Evolutionary conservation across 2,113 vertebrate species (phyloP).

Genomic region (Entelurus aequoreus): DNA sequence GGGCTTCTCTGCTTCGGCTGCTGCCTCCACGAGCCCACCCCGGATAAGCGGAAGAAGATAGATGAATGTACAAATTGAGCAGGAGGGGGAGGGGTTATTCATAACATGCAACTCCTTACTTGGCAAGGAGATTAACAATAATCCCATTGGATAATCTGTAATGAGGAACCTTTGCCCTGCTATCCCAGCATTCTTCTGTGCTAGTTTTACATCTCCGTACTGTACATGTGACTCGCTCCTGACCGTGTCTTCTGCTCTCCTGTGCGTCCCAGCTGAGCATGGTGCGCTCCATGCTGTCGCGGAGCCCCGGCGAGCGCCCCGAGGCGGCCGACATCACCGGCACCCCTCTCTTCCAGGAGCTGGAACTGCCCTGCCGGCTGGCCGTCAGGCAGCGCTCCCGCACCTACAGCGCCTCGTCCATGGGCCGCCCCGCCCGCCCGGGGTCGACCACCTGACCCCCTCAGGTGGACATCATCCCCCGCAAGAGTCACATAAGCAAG

Average conservation of each 20-base stretch:
- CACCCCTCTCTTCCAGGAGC: conserved; percentile 84
- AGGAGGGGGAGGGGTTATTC: background rate
- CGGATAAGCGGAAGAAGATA: too few relatives aligned
- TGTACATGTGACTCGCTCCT: background rate
- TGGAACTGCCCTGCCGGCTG: conserved; percentile 82
- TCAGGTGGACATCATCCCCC: background rate
- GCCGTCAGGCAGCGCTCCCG: conserved; percentile 86
- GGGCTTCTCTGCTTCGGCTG: too few relatives aligned
- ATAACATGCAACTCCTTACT: conserved; percentile 25
- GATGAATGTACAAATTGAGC: too few relatives aligned
- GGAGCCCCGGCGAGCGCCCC: conserved; percentile 80
- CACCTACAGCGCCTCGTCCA: conserved; percentile 88
- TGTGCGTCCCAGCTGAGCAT: conserved; percentile 76
- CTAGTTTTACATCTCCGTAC: background rate
- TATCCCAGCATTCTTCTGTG: conserved; percentile 7
- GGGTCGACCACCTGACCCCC: conserved; percentile 67
- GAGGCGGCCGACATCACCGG: conserved; percentile 88
- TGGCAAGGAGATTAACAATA: conserved; percentile 51
- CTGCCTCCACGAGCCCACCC: too few relatives aligned
- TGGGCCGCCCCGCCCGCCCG: conserved; percentile 79
- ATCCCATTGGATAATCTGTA: conserved; percentile 36
- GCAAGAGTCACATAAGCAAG: too few relatives aligned
- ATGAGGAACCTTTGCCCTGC: conserved; percentile 24
- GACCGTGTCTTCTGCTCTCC: background rate
- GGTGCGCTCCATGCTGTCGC: conserved; percentile 92